Base-by-base conservation (phyloP, 2,113 vertebrate genomes). In the Sinocyclocheilus maitianheensis region DNA sequence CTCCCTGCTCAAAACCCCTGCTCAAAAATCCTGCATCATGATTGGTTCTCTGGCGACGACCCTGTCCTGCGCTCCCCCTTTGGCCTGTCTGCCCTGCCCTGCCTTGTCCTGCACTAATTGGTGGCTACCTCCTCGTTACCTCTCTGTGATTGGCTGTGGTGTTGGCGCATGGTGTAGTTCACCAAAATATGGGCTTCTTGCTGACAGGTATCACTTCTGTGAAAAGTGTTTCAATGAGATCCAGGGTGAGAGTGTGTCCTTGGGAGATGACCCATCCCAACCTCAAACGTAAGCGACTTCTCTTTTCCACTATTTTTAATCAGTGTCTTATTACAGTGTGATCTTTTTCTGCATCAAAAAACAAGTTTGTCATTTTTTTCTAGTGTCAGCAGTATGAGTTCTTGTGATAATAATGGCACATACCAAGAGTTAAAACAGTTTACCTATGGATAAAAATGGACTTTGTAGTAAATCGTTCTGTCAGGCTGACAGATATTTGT, bases 201-300 rank as follows among this genome's bases (percentile, higher is more conserved):
- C 97, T 96, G 94, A 97, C 97, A 99, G 98, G 97, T 99, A 99
- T 97, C 98, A 99, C 97, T 99, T 97, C 96, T 99, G 98, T 91
- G 98, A 99, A 96, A 99, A 99, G 96, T 99, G 98, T 94, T 99
- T 99, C 97, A 99, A 99, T 12, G 98, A 99, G 95, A 99, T 99
- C 96, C 98, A 99, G 95, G 98, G 98, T 88, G 98, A 99, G 94
- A 97, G 94, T 51, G 97, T 99, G 95, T 97, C 98, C 94, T 95
- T 99, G 94, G 98, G 98, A 86, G 98, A 99, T 86, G 98, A 99
- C 92, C 98, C 98, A 92, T 97, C 97, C 87, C 98, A 99, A 93
- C 97, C 97, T 90, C 98, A 99, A 92, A 96, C 98, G 98, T 99
- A 93, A 99, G 98, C 97, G 88, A 16, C 67, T 26, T 53, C 43